Conservation (phyloP, 2,797 vertebrate species). For the Sitta carolinensis region DNA sequence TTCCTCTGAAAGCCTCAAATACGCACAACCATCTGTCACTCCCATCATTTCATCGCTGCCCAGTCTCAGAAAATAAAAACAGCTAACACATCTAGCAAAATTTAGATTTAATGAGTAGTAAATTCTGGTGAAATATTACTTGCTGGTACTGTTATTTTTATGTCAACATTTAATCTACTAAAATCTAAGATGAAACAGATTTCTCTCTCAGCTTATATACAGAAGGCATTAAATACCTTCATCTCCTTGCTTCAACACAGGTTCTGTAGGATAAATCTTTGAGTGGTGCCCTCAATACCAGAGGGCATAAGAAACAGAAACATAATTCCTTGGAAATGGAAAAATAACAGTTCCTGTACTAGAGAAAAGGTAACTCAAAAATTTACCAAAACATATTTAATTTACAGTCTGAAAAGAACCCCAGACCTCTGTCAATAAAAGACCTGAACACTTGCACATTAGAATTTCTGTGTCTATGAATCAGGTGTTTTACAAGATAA, state of each 20-base stretch:
- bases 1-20: neutral
- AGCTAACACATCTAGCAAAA: neutral
- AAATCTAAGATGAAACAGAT: neutral
- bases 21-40: neutral
- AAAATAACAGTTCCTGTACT: neutral
- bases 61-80: neutral
- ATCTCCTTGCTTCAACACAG: neutral
- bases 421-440: neutral
- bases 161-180: neutral
- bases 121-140: neutral
- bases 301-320: neutral
- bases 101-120: neutral
- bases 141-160: neutral
- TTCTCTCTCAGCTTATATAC: neutral
- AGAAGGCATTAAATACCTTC: conserved; percentile 14
- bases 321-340: neutral
- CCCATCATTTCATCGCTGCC: neutral
- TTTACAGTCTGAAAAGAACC: neutral
- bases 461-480: neutral
- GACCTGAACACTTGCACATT: neutral
- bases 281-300: neutral
- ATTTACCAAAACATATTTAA: neutral
- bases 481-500: neutral
- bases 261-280: neutral
- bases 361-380: neutral